These are phyloP conservation scores for Glaucomys volans DNA, from an alignment of 2,113 vertebrate genomes.

Conservation along the genomic window DNA sequence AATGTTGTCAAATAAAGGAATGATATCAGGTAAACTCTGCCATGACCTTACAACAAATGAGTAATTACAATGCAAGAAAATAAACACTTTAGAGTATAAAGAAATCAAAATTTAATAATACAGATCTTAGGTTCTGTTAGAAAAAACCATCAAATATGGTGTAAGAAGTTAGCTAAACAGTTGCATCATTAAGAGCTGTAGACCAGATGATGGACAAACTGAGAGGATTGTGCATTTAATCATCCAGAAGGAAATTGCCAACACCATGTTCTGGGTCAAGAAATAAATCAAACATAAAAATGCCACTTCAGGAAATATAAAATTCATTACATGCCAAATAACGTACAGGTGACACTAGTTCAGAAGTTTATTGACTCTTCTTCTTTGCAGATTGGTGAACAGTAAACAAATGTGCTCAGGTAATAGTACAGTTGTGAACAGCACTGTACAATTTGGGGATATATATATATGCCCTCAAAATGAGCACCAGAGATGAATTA, in stretches of 20 bases:
- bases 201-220: background rate
- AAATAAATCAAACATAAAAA: slow-evolving; percentile 27
- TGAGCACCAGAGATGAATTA: background rate
- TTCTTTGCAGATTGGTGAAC: background rate
- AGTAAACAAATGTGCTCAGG: background rate
- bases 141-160: background rate
- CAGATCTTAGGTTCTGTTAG: background rate
- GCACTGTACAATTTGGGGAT: too few species aligned
- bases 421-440: background rate
- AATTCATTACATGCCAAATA: background rate
- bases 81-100: background rate
- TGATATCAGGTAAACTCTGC: background rate
- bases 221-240: background rate
- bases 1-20: background rate
- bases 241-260: background rate
- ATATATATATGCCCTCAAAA: background rate
- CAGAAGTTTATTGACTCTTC: background rate
- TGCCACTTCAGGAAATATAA: background rate
- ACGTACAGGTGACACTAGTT: slow-evolving; percentile 12
- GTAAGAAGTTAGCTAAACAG: background rate
- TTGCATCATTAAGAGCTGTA: background rate
- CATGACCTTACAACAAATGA: background rate
- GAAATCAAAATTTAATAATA: background rate
- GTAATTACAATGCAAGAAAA: background rate
- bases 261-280: background rate